A percentile compares a stretch with the other conserved stretches of the same genome.
These are phyloP conservation scores for Cyphomyrus discorhynchus DNA, from an alignment of 2,113 vertebrate species.

Conservation along the genomic window DNA sequence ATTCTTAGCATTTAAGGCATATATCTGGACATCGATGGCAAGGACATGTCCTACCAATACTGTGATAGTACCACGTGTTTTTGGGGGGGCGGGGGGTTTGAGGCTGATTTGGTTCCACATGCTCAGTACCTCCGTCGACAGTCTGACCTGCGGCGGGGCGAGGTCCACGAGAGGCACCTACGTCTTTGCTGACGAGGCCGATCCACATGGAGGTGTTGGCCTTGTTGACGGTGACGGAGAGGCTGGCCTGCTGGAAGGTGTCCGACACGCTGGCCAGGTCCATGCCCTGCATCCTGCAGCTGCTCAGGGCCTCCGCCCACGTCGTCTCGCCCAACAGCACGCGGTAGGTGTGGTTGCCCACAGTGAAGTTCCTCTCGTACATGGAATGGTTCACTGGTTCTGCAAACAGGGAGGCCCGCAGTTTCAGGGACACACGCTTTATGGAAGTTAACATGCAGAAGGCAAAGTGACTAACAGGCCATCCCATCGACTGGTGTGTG, in stretches of 20 bases:
- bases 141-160: neutral
- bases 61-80: neutral
- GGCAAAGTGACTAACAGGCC: neutral
- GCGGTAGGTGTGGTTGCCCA: constrained; percentile 67
- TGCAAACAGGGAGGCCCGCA: constrained; percentile 21
- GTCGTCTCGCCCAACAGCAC: constrained; percentile 33
- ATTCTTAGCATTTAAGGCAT: neutral
- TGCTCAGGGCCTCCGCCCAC: constrained; percentile 27
- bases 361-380: constrained; percentile 46
- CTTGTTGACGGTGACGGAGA: constrained; percentile 45
- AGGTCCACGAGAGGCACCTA: neutral
- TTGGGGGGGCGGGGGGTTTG: no score
- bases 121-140: neutral
- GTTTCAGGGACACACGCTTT: neutral
- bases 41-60: neutral
- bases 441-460: neutral
- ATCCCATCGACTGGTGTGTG: neutral
- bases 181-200: constrained; percentile 1
- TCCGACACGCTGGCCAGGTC: constrained; percentile 76
- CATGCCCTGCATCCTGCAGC: constrained; percentile 65
- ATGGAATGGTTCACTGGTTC: constrained; percentile 41
- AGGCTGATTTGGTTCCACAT: neutral
- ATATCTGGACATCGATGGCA: neutral
- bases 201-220: constrained; percentile 10
- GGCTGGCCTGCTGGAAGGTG: constrained; percentile 61